phyloP scores from a whole-genome alignment of 2,113 vertebrate genomes.

The Pagrus major region DNA sequence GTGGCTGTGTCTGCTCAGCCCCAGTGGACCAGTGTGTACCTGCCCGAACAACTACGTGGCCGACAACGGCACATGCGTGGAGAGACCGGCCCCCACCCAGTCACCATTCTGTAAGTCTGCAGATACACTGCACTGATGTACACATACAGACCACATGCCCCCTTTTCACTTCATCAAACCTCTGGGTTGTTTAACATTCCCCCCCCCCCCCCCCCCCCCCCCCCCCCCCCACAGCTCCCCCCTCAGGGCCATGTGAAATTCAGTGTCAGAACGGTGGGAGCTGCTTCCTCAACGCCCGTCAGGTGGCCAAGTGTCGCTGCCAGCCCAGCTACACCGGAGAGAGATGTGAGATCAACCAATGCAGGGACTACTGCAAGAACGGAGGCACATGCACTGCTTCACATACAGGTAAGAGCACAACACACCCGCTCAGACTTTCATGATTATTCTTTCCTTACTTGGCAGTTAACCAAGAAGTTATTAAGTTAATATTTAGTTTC shows the following conservation, averaged over 20 bases:
- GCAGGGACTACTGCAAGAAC: slow-evolving; percentile 93
- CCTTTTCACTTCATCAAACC: not conserved
- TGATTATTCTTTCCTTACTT: not conserved
- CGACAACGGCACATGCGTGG: slow-evolving; percentile 93
- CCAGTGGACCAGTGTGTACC: slow-evolving; percentile 95
- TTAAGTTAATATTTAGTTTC: not conserved
- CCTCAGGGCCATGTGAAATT: slow-evolving; percentile 87
- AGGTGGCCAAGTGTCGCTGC: slow-evolving; percentile 95
- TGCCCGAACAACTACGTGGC: slow-evolving; percentile 93
- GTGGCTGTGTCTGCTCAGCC: slow-evolving; percentile 97
- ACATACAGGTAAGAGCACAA: slow-evolving; percentile 83
- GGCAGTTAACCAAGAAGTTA: not conserved
- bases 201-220: slow-evolving; percentile 62
- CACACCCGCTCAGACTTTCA: not conserved
- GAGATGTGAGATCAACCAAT: slow-evolving; percentile 93
- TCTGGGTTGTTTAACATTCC: not conserved
- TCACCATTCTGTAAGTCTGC: slow-evolving; percentile 87
- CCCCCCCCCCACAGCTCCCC: slow-evolving; percentile 78
- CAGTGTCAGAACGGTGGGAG: slow-evolving; percentile 93
- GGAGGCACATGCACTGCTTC: slow-evolving; percentile 95
- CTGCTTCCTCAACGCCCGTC: slow-evolving; percentile 93
- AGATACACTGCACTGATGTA: not conserved
- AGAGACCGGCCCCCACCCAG: slow-evolving; percentile 85
- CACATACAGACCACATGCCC: fast-evolving
- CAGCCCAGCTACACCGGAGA: slow-evolving; percentile 94